Conservation (phyloP, 2,113 vertebrate genomes). For the Eudyptes chrysolophus region DNA sequence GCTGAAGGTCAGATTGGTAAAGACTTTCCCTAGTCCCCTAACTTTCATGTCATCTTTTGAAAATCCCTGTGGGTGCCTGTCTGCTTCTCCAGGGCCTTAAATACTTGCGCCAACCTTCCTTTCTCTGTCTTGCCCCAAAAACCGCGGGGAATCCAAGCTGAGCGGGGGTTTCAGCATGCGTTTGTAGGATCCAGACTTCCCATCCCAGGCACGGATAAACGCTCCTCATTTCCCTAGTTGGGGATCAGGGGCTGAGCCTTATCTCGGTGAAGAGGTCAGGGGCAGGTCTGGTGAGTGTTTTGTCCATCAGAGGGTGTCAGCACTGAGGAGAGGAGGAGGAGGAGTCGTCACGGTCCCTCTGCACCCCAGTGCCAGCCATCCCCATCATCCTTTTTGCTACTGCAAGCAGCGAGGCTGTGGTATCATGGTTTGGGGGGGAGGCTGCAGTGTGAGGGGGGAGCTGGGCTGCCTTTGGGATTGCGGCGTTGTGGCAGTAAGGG, state of each 20-base stretch:
- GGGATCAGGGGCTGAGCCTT: not conserved
- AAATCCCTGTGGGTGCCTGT: not conserved
- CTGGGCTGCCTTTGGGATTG: not conserved
- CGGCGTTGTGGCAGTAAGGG: fast-evolving
- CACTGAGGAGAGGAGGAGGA: not conserved
- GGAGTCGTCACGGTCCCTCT: not conserved
- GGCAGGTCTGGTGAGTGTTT: not conserved
- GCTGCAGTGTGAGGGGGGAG: fast-evolving
- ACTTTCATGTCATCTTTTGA: fast-evolving
- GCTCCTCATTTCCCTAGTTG: not conserved
- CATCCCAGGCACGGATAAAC: not conserved
- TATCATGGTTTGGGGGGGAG: fast-evolving
- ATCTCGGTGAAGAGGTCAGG: not conserved
- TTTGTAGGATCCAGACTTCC: not conserved
- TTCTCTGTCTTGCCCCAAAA: not conserved
- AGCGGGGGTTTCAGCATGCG: fast-evolving
- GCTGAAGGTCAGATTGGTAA: not conserved
- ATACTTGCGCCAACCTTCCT: not conserved
- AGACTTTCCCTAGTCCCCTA: not conserved
- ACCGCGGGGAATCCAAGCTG: fast-evolving
- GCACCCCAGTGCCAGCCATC: not conserved
- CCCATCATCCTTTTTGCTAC: fast-evolving
- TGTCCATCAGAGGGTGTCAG: not conserved
- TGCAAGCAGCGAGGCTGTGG: not conserved
- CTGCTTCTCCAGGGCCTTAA: not conserved